Percentiles rank a stretch among this genome's conserved stretches.
Evolutionary conservation across 1,140 invertebrate species (phyloP).

Genomic region (Aphidius gifuensis): DNA sequence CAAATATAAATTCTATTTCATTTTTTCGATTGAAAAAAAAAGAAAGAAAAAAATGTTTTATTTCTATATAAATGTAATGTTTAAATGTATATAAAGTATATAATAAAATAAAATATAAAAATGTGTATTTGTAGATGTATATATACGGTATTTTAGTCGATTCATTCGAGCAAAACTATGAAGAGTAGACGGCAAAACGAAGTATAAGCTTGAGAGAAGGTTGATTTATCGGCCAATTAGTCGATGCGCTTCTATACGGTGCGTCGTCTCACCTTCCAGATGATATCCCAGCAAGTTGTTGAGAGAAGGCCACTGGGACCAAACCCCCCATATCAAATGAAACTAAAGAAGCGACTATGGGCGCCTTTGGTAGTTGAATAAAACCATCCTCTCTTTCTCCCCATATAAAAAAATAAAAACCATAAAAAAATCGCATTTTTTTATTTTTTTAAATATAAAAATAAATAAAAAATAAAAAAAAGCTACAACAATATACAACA

Average conservation of each 20-base stretch:
- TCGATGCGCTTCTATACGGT: constrained; percentile 42
- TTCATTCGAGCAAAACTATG: constrained; percentile 10
- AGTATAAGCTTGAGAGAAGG: constrained; percentile 27
- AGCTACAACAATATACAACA: too few relatives aligned
- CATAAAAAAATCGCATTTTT: too few relatives aligned
- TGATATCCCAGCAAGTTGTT: constrained; percentile 35
- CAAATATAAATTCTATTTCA: too few relatives aligned
- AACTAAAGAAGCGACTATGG: constrained; percentile 18
- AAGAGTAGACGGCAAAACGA: constrained; percentile 16
- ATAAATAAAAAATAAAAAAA: too few relatives aligned
- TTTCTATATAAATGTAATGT: too few relatives aligned
- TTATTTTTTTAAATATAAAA: too few relatives aligned
- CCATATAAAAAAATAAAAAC: too few relatives aligned
- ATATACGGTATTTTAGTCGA: too few relatives aligned
- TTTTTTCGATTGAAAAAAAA: too few relatives aligned
- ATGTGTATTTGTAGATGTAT: neutral
- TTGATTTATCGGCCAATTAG: constrained; percentile 50
- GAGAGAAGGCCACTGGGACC: constrained; percentile 32
- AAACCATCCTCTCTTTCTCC: neutral
- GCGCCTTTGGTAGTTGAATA: neutral
- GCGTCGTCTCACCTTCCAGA: constrained; percentile 44
- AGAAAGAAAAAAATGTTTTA: too few relatives aligned
- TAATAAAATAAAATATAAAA: neutral
- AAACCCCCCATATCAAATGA: constrained; percentile 19
- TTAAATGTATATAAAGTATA: neutral